These are phyloP conservation scores for Eutrigla gurnardus DNA, from an alignment of 2,797 vertebrate species.

Conservation along the genomic window DNA sequence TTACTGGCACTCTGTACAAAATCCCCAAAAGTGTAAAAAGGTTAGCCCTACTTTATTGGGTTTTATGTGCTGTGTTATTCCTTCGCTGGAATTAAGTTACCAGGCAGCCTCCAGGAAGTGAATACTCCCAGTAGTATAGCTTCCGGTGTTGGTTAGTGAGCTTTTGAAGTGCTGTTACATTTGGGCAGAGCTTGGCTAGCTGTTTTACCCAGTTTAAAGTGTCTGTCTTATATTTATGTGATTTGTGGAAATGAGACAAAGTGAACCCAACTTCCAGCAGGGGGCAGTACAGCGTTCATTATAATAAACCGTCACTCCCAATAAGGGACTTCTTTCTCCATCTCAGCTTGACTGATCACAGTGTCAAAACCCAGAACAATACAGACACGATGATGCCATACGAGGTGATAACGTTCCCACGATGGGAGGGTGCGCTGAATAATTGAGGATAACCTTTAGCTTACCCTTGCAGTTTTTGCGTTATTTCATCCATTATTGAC, in stretches of 20 bases:
- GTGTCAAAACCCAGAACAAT: not conserved
- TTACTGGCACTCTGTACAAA: not conserved
- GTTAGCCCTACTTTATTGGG: not conserved
- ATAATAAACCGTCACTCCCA: constrained; percentile 41
- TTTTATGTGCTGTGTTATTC: not conserved
- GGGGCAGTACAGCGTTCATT: constrained; percentile 17
- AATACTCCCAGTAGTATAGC: not conserved
- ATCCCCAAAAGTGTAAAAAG: not conserved
- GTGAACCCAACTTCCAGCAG: constrained; percentile 16
- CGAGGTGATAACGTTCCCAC: not conserved
- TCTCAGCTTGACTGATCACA: constrained; percentile 12
- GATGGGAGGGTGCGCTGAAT: not conserved
- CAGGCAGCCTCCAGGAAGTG: constrained; percentile 1
- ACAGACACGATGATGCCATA: not conserved
- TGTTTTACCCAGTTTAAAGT: constrained; percentile 2
- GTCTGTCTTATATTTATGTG: not conserved
- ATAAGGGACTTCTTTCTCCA: not conserved
- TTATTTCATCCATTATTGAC: constrained; percentile 25
- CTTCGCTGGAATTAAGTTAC: not conserved
- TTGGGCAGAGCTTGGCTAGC: not conserved
- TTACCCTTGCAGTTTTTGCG: not conserved
- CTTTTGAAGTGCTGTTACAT: not conserved
- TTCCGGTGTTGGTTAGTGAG: not conserved
- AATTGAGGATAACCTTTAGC: not conserved
- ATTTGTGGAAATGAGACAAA: constrained; percentile 28